phyloP scores from a whole-genome alignment of 1,140 invertebrate genomes.

The Bombus confusus region DNA sequence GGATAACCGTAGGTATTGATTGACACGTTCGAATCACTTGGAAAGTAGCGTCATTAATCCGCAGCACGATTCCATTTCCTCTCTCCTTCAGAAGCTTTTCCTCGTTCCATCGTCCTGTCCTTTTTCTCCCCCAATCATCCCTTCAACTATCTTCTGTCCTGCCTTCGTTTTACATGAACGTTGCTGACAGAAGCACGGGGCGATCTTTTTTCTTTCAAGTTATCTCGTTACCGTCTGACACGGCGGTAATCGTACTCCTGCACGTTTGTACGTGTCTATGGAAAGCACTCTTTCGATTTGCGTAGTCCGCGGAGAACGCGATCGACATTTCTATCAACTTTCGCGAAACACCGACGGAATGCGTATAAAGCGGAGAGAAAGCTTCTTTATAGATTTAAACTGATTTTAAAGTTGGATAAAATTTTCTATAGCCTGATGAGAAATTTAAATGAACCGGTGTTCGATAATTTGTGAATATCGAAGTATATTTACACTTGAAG shows the following conservation, averaged over 20 bases:
- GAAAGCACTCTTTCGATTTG: neutral
- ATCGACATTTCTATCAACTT: neutral
- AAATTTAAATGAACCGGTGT: too few relatives aligned
- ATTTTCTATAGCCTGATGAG: too few relatives aligned
- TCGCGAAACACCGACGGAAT: too few relatives aligned
- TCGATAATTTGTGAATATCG: too few relatives aligned
- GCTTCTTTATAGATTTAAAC: too few relatives aligned
- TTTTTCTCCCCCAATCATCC: neutral
- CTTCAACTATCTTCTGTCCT: neutral
- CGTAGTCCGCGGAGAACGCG: neutral
- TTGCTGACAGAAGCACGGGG: constrained; percentile 18
- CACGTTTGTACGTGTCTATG: neutral
- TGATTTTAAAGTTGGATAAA: too few relatives aligned
- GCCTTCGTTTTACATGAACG: constrained; percentile 34
- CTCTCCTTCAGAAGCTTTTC: neutral
- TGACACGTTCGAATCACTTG: constrained; percentile 56
- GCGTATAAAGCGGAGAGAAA: neutral
- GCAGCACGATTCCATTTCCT: constrained; percentile 46
- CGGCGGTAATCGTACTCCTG: constrained; percentile 42
- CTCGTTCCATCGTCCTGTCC: neutral
- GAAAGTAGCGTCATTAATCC: constrained; percentile 65
- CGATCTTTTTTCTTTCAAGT: constrained; percentile 52
- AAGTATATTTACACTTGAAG: too few relatives aligned
- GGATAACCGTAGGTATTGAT: constrained; percentile 34
- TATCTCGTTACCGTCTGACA: constrained; percentile 58